A percentile compares a stretch with the other conserved stretches of the same genome.
phyloP scores from a whole-genome alignment of 2,113 vertebrate genomes.

The Nematolebias whitei region DNA sequence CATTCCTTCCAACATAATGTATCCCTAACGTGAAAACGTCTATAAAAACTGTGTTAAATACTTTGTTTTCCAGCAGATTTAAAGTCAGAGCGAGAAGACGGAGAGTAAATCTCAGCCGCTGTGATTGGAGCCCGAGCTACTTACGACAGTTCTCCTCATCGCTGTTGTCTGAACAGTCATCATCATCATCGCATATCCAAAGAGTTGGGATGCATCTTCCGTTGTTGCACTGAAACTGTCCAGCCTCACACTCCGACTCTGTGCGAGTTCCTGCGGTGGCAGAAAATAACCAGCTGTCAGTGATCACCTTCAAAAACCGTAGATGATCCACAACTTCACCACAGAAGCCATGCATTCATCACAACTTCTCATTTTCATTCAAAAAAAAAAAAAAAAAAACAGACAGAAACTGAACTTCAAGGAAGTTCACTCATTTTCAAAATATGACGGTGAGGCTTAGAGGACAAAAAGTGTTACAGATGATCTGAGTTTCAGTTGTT shows the following conservation, averaged over 20 bases:
- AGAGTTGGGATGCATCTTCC: conserved; percentile 91
- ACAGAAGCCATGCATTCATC: neutral
- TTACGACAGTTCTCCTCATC: conserved; percentile 97
- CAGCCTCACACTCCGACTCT: conserved; percentile 85
- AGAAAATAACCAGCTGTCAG: neutral
- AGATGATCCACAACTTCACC: neutral
- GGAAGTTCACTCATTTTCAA: neutral
- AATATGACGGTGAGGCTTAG: neutral
- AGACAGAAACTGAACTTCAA: neutral
- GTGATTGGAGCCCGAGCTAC: conserved; percentile 61
- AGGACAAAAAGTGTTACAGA: neutral
- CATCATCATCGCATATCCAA: conserved; percentile 96
- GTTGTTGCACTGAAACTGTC: conserved; percentile 94
- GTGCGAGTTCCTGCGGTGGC: conserved; percentile 77
- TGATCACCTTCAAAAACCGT: too few species aligned
- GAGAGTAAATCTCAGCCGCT: neutral
- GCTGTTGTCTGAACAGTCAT: conserved; percentile 95
- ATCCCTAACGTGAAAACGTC: too few species aligned
- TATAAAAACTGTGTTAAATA: too few species aligned
- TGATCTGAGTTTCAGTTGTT: neutral
- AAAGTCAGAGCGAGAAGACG: neutral
- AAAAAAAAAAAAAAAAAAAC: too few species aligned
- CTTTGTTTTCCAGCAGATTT: too few species aligned
- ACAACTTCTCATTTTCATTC: too few species aligned
- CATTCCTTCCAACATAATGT: too few species aligned